Evolutionary conservation across 2,113 vertebrate genomes (phyloP).

Genomic region (Pycnonotus jocosus): DNA sequence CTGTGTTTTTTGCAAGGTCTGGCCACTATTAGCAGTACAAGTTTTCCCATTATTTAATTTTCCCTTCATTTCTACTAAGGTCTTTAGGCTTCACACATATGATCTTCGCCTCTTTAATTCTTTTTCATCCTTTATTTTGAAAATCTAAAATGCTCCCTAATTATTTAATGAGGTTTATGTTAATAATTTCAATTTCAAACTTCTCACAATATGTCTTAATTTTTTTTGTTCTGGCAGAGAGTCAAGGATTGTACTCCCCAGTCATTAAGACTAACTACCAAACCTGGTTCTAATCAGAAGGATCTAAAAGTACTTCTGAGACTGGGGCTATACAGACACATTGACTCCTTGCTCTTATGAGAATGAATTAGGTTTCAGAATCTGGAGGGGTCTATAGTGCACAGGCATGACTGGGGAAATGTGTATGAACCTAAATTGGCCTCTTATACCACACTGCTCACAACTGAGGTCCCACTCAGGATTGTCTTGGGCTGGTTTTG

Average conservation of each 20-base stretch:
- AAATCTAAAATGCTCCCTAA: not conserved
- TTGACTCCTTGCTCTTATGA: not conserved
- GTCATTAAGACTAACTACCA: not conserved
- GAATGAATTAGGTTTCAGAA: not conserved
- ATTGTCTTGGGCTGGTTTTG: not conserved
- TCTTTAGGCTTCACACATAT: not conserved
- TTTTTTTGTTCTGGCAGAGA: not conserved
- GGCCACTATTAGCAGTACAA: not conserved
- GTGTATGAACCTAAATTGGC: not conserved
- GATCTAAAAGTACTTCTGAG: not conserved
- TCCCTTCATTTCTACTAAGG: not conserved
- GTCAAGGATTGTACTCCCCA: not conserved
- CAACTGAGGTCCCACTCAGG: not conserved
- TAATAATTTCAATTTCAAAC: not conserved
- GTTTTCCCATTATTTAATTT: not conserved
- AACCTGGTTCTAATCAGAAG: not conserved
- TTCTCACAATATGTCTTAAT: not conserved
- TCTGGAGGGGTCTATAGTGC: not conserved
- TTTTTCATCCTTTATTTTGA: not conserved
- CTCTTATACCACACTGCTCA: not conserved
- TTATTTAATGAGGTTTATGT: not conserved
- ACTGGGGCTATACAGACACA: not conserved
- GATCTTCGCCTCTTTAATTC: not conserved
- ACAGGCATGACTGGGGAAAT: not conserved
- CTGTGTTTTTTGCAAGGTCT: not conserved